These are phyloP conservation scores for Porites rus DNA, from an alignment of 92 coral and sea anemone genomes.

Conservation along the genomic window DNA sequence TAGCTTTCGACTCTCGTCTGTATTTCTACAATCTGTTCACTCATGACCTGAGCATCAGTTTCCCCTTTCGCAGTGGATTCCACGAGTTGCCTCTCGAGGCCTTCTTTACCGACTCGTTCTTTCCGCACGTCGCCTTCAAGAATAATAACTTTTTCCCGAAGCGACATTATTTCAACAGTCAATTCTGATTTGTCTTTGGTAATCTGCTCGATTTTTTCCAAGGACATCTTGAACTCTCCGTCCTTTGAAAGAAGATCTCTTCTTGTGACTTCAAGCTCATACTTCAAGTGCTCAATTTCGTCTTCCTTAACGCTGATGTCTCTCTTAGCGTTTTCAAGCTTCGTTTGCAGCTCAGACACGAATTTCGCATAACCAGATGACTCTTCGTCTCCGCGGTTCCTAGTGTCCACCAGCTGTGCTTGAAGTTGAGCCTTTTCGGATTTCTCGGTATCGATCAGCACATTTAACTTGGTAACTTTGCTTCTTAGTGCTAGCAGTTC, in stretches of 20 bases:
- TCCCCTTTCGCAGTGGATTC: slow-evolving; percentile 75
- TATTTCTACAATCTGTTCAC: slow-evolving; percentile 73
- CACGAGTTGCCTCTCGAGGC: slow-evolving; percentile 52
- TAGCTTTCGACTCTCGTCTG: slow-evolving; percentile 78
- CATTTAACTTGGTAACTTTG: slow-evolving; percentile 73
- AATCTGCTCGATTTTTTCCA: slow-evolving; percentile 84
- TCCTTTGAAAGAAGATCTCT: slow-evolving; percentile 88
- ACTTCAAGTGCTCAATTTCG: slow-evolving; percentile 81
- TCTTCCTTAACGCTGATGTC: slow-evolving; percentile 85
- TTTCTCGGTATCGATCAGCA: slow-evolving; percentile 71
- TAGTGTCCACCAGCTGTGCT: slow-evolving; percentile 69
- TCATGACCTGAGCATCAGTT: slow-evolving; percentile 69
- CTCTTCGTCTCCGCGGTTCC: slow-evolving; percentile 76
- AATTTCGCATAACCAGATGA: slow-evolving; percentile 66
- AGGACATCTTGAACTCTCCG: slow-evolving; percentile 74
- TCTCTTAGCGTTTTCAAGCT: slow-evolving; percentile 84
- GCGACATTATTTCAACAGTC: slow-evolving; percentile 88
- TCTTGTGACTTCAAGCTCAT: slow-evolving; percentile 79
- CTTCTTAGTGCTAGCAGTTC: slow-evolving; percentile 73
- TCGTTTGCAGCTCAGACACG: slow-evolving; percentile 77
- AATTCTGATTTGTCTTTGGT: slow-evolving; percentile 91
- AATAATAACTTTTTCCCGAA: slow-evolving; percentile 77
- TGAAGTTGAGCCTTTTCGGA: slow-evolving; percentile 75
- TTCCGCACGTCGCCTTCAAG: slow-evolving; percentile 83
- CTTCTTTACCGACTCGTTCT: slow-evolving; percentile 72